These are phyloP conservation scores for Hylaeus anthracinus DNA, from an alignment of 1,140 invertebrate species.

Conservation along the genomic window DNA sequence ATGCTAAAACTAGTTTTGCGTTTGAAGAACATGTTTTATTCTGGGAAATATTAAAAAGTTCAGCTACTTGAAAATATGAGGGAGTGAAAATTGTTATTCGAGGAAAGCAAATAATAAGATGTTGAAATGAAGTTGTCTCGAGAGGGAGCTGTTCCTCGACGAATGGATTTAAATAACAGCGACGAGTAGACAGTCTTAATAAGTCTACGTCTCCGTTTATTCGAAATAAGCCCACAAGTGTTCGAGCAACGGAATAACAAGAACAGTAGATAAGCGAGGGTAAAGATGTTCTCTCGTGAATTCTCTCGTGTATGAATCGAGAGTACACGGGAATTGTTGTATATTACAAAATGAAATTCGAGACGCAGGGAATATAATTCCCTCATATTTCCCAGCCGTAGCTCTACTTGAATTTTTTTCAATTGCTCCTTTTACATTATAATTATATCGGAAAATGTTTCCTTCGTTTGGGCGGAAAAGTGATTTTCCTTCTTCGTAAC, in stretches of 20 bases:
- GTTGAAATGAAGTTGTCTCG: background rate
- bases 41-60: background rate
- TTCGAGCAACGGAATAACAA: background rate
- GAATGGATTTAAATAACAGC: background rate
- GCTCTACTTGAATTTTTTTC: background rate
- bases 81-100: no score
- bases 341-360: conserved; percentile 1
- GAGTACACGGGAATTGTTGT: conserved; percentile 8
- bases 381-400: background rate
- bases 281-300: background rate
- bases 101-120: no score
- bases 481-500: no score
- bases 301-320: background rate
- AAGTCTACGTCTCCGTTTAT: background rate
- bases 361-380: background rate
- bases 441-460: background rate
- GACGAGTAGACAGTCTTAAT: background rate
- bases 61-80: no score
- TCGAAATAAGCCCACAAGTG: background rate
- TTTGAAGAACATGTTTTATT: no score
- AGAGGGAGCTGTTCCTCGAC: background rate
- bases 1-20: no score
- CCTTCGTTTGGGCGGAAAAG: background rate
- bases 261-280: background rate
- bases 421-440: background rate